Base-by-base conservation (phyloP, 1,140 invertebrate genomes). In the Pseudomyrmex gracilis region DNA sequence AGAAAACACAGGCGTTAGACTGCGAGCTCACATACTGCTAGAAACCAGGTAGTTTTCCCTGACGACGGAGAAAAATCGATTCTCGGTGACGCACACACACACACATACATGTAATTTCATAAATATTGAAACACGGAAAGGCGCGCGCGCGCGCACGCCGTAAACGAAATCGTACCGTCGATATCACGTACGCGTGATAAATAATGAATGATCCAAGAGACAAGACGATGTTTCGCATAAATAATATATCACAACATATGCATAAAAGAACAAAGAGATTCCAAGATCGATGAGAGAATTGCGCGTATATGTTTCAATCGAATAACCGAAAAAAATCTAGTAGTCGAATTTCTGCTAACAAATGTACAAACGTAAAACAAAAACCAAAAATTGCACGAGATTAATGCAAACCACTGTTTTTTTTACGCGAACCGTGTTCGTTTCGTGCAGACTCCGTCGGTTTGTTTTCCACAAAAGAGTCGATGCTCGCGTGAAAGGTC, bases 91-190 rank as follows among this genome's bases (percentile, higher is more conserved):
- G 43, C 34, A 34, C 24, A 4, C 24, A 4, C 24, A 4, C 34
- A 34, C 34, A 34, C 34, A 2, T 13, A 12, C 60, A n/a, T 53
- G 66, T 22, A 70, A 17, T 80, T 71, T 70, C 53, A 70, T 58
- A 34, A 80, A 80, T 58, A 80, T 58, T 80, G 61, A 73, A 64
- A 64, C 53, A 24, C 34, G 12, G 24, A 34, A 34, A 45, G 17
- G 9, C 12, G 12, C 20, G 9, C 0, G 4, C 12, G n/a, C 1
- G 22, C 53, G 20, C 47, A n/a, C 8, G 17, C 17, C n/a, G 12
- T n/a, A 24, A 2, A 24, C 60, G 47, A 17, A 77, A 77, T 67
- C 34, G n/a, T 3, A 55, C 55, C 55, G 34, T 77, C 24, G 47
- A 45, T n/a, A n/a, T n/a, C n/a, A n/a, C n/a, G n/a, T n/a, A n/a